Conservation (phyloP, 2,113 vertebrate species). For the Elephantulus edwardii region DNA sequence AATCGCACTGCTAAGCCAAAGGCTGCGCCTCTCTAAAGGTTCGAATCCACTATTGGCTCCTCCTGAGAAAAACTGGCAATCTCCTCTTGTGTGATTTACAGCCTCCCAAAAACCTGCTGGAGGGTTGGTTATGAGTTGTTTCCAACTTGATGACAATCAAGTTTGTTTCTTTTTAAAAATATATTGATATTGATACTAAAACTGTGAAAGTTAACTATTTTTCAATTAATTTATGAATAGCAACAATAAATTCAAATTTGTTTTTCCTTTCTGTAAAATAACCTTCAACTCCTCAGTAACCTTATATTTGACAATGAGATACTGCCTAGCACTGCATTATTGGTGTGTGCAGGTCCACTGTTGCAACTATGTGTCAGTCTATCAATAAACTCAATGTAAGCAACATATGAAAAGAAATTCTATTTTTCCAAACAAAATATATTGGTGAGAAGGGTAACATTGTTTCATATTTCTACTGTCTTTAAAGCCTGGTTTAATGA, state of each 20-base stretch:
- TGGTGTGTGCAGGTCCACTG: neutral
- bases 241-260: neutral
- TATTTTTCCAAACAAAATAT: slow-evolving; percentile 16
- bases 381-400: neutral
- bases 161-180: no score
- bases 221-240: neutral
- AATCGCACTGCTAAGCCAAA: no score
- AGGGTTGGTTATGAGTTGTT: no score
- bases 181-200: neutral
- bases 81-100: no score
- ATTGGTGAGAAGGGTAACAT: neutral
- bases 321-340: neutral
- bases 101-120: no score
- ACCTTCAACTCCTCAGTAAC: neutral
- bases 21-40: no score
- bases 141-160: no score
- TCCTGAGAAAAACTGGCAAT: no score
- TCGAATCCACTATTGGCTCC: no score
- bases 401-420: slow-evolving; percentile 10
- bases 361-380: neutral
- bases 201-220: neutral
- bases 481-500: neutral
- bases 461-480: neutral
- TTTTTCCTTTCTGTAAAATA: neutral
- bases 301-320: neutral